Base-by-base conservation (phyloP, 2,888 invertebrate genomes). In the Cistogaster globosa region DNA sequence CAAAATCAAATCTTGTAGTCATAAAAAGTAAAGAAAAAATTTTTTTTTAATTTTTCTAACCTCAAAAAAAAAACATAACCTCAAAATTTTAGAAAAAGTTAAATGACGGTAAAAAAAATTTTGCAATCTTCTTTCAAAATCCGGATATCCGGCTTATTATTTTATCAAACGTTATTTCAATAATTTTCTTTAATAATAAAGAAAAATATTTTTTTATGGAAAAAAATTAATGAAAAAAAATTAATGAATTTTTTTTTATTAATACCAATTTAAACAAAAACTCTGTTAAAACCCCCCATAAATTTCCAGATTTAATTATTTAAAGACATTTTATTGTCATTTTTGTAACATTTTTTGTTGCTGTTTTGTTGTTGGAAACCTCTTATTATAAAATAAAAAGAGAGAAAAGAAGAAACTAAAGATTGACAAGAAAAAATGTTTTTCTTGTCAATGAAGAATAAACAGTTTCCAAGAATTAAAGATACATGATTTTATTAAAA, bases 261-360 rank as follows among this genome's bases (percentile, higher is more conserved):
- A 2, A 42, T 20, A 22, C 67, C 22, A 62, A 42, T n/a, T 51
- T 48, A 12, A 71, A 83, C 71, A 67, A 76, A 63, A 71, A 71
- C 78, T 71, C 69, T 55, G 4, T 71, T 16, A 60, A 38, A 18
- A 48, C 22, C 51, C 60, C 18, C 60, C 69, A 69, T 76, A 82
- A 76, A 76, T 76, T 82, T 51, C 5, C 5, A 22, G 32, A 65
- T 76, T 76, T 76, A 76, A 82, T 82, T 76, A 63, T 82, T 82
- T 65, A 71, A 65, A 71, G 76, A 76, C 69, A 71, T 71, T 82
- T 81, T 82, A 77, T 82, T 82, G 82, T 82, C 65, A 71, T 69
- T 75, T 82, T 71, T 22, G 75, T 72, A 80, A 69, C 68, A 68
- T 48, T 57, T 48, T 69, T 62, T 53, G n/a, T 71, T 26, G 1